Evolutionary conservation across 2,113 vertebrate genomes (phyloP), one percentile per base, ranked within the genome.

Genomic region (Balaeniceps rex): DNA sequence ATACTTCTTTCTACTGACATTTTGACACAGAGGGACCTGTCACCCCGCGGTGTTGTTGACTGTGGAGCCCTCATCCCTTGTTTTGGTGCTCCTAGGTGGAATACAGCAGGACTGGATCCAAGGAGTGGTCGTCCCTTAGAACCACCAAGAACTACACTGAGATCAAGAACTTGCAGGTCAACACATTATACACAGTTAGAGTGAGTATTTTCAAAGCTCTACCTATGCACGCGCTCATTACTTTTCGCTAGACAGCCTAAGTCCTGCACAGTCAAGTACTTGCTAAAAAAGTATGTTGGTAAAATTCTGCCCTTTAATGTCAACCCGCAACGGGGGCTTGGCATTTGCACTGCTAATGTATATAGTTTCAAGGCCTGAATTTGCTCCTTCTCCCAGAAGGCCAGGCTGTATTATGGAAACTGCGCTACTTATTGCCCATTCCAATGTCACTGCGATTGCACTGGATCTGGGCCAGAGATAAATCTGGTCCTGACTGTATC

Each of bases 111-210:
- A 97, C 87, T 9, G 97, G 96, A 11, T 98, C 98, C 72, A 97
- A 98, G 34, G 98, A 99, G 36, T 99, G 99, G 99, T 98, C 98
- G 1, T 99, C 99, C 15, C 98, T 99, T 88, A 98, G 98, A 95
- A 97, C 97, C 29, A 93, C 91, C 12, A 98, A 83, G 64, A 98
- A 97, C 49, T 95, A 71, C 75, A 98, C 98, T 0, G 98, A 98
- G 93, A 99, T 99, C 82, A 98, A 97, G 92, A 96, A 98, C 78
- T 95, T 99, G 71, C 91, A 98, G 92, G 95, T 98, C 66, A 98
- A 98, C 69, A 83, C 95, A 0, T 94, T 98, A 23, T 99, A 99
- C 96, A 98, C 96, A 2, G 98, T 99, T 88, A 98, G 99, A 97
- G 99, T 99, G 94, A 99, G 99, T 97, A 23, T 34, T 28, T 87